These are phyloP conservation scores for Drosophila neotestacea DNA, from an alignment of 2,888 invertebrate species.

Conservation along the genomic window DNA sequence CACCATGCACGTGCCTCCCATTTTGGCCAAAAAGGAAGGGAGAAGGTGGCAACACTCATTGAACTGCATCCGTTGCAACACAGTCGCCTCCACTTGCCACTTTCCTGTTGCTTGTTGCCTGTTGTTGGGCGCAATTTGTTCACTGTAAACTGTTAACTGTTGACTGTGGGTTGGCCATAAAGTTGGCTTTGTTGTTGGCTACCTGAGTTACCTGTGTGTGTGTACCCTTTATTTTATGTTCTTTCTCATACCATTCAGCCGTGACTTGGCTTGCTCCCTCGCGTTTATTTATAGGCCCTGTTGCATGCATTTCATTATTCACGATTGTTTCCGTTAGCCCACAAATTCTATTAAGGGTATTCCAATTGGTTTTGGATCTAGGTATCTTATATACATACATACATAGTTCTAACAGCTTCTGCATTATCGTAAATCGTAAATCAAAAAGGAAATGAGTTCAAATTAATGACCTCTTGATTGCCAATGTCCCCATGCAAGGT, in stretches of 20 bases:
- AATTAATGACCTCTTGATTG: conserved; percentile 64
- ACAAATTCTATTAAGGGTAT: conserved; percentile 39
- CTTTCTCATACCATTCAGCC: conserved; percentile 61
- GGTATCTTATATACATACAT: no score
- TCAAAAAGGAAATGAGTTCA: conserved; percentile 61
- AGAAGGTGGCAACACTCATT: conserved; percentile 25
- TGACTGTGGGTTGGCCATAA: conserved; percentile 32
- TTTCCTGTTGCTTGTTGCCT: conserved; percentile 4
- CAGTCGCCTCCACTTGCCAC: conserved; percentile 9
- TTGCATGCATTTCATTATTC: conserved; percentile 71
- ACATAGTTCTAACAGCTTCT: conserved; percentile 18
- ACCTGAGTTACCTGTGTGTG: conserved; percentile 41
- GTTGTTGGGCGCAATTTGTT: not conserved
- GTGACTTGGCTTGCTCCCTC: conserved; percentile 49
- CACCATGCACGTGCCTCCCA: conserved; percentile 48
- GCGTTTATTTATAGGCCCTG: conserved; percentile 61
- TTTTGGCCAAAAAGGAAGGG: conserved; percentile 13
- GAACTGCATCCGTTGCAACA: conserved; percentile 48
- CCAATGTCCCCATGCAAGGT: conserved; percentile 55
- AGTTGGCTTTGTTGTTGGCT: conserved; percentile 24
- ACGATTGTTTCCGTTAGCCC: conserved; percentile 72
- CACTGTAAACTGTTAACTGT: conserved; percentile 5
- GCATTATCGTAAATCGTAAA: conserved; percentile 31
- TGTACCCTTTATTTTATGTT: conserved; percentile 31
- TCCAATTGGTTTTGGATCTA: conserved; percentile 4